Evolutionary conservation across 2,113 vertebrate species (phyloP).

Genomic region (Phocoena sinus): DNA sequence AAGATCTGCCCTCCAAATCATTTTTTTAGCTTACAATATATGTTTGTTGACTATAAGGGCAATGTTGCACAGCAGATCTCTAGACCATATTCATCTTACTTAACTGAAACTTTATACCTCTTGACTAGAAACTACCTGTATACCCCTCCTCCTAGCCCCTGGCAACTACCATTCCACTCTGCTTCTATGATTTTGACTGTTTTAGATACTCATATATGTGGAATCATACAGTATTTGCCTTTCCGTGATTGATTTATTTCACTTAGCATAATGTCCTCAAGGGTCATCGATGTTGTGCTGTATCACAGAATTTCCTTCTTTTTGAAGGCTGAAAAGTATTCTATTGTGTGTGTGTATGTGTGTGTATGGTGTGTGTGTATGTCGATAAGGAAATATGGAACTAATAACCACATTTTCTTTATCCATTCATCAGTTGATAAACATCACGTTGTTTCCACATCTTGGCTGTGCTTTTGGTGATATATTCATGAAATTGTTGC

Average conservation of each 20-base stretch:
- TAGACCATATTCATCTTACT: background rate
- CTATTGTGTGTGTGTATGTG: background rate
- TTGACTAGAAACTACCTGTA: background rate
- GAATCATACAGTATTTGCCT: background rate
- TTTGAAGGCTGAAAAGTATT: background rate
- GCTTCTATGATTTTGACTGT: background rate
- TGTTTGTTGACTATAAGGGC: background rate
- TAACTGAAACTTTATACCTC: background rate
- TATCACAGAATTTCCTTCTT: background rate
- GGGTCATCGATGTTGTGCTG: background rate
- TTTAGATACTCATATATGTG: background rate
- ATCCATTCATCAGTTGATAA: background rate
- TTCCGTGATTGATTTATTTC: background rate
- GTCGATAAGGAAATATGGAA: too few species aligned
- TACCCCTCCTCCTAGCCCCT: background rate
- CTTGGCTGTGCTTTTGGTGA: background rate
- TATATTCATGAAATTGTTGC: background rate
- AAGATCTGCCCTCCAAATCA: background rate
- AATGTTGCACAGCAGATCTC: background rate
- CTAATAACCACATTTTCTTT: background rate
- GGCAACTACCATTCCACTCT: background rate
- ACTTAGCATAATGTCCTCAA: background rate
- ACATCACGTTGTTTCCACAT: background rate
- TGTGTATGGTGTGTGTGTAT: background rate
- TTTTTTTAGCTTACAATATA: background rate